Conservation (phyloP, 2,888 invertebrate species). For the Cephus pygmeus region DNA sequence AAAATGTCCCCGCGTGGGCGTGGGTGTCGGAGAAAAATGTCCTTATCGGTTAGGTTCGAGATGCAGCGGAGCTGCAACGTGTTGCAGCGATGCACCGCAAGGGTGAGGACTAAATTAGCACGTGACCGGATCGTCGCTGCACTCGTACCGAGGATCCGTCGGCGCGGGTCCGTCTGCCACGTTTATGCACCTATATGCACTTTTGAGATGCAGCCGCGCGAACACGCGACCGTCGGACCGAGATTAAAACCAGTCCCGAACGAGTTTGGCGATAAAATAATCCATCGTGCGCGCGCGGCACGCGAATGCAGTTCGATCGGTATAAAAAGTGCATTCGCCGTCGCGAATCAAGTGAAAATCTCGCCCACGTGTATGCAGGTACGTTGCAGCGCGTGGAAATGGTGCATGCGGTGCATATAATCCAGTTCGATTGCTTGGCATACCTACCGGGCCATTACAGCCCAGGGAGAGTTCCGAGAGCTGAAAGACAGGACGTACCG, state of each 20-base stretch:
- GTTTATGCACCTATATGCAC: not conserved
- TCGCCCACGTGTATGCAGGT: constrained; percentile 22
- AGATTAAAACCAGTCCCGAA: not conserved
- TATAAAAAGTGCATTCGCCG: constrained; percentile 1
- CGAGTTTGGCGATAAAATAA: not conserved
- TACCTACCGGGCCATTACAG: not conserved
- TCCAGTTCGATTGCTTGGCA: not conserved
- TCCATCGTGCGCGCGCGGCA: not conserved
- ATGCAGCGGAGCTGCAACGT: not conserved
- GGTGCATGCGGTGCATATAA: not conserved
- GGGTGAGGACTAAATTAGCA: not conserved
- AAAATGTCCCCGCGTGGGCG: not conserved
- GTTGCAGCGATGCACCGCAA: not conserved
- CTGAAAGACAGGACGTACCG: constrained; percentile 5
- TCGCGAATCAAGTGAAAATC: constrained; percentile 26
- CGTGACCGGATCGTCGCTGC: not conserved
- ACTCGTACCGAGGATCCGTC: not conserved
- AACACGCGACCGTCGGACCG: not conserved
- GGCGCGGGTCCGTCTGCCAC: not conserved
- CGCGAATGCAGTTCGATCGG: not conserved
- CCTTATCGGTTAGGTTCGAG: not conserved
- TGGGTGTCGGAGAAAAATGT: not conserved
- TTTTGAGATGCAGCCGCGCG: not conserved
- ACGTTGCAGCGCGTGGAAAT: not conserved
- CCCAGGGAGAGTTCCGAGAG: not conserved